Conservation (phyloP, 2,888 invertebrate genomes). For the Micropterix aruncella region DNA sequence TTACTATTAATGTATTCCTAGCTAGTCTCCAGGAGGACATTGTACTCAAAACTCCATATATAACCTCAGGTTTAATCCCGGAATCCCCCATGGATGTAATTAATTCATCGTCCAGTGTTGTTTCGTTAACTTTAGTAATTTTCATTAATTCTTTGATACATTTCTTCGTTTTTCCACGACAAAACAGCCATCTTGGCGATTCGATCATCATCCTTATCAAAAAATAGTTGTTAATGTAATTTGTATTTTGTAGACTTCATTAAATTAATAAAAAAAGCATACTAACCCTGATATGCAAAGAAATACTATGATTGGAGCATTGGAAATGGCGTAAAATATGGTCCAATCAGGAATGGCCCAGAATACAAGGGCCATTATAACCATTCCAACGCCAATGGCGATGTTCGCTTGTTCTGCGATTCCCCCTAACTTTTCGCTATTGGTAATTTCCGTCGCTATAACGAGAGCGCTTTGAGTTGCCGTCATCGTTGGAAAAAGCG, state of each 20-base stretch:
- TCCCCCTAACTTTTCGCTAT: neutral
- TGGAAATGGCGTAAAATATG: neutral
- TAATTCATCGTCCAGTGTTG: too few species aligned
- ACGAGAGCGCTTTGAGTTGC: neutral
- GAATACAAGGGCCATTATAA: neutral
- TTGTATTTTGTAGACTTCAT: too few species aligned
- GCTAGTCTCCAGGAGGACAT: too few species aligned
- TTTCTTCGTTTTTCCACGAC: neutral
- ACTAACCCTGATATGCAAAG: too few species aligned
- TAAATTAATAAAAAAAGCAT: too few species aligned
- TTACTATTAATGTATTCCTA: too few species aligned
- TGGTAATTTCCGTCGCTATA: neutral
- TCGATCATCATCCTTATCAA: neutral
- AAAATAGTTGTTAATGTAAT: too few species aligned
- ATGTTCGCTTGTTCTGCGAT: neutral
- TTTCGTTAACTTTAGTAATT: too few species aligned
- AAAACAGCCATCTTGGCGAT: neutral
- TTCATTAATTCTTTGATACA: too few species aligned
- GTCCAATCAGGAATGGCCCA: neutral
- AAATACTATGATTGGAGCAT: neutral
- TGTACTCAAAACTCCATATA: too few species aligned
- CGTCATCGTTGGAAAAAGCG: neutral
- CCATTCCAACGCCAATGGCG: neutral
- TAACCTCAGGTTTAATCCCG: too few species aligned
- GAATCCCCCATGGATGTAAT: too few species aligned